Evolutionary conservation across 1,140 invertebrate species (phyloP).

Genomic region (Halyomorpha halys): DNA sequence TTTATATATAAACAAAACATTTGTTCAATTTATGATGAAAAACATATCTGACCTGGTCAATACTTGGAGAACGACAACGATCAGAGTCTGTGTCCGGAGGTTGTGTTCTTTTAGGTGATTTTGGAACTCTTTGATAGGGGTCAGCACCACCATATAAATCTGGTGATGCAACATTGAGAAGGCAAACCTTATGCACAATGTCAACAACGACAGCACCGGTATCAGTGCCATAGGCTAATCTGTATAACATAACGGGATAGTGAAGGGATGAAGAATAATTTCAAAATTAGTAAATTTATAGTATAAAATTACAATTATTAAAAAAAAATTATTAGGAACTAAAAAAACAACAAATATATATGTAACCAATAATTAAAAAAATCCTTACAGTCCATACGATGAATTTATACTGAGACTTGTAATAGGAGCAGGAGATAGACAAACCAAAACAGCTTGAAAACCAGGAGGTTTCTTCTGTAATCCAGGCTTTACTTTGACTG

Average conservation of each 20-base stretch:
- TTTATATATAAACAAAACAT: too few species aligned
- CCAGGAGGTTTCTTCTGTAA: slow-evolving; percentile 71
- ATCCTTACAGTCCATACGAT: slow-evolving; percentile 88
- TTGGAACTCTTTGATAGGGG: slow-evolving; percentile 73
- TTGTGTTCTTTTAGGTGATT: slow-evolving; percentile 60
- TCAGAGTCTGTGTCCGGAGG: slow-evolving; percentile 42
- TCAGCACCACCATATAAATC: slow-evolving; percentile 82
- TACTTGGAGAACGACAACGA: slow-evolving; percentile 72
- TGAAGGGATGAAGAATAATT: too few species aligned
- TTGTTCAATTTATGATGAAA: too few species aligned
- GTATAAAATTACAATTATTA: neutral
- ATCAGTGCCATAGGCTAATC: slow-evolving; percentile 94
- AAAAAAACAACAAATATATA: slow-evolving; percentile 7
- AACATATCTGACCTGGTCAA: slow-evolving; percentile 69
- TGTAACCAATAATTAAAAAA: neutral
- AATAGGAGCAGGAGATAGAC: slow-evolving; percentile 76
- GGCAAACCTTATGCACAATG: slow-evolving; percentile 79
- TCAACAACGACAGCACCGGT: slow-evolving; percentile 88
- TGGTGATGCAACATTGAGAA: slow-evolving; percentile 71
- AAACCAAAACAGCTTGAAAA: slow-evolving; percentile 91
- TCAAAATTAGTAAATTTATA: too few species aligned
- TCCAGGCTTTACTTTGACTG: slow-evolving; percentile 64
- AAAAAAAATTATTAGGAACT: neutral
- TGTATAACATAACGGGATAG: slow-evolving; percentile 37
- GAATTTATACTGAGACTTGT: slow-evolving; percentile 88